Conservation (phyloP, 2,113 vertebrate genomes). For the Bujurquina vittata region DNA sequence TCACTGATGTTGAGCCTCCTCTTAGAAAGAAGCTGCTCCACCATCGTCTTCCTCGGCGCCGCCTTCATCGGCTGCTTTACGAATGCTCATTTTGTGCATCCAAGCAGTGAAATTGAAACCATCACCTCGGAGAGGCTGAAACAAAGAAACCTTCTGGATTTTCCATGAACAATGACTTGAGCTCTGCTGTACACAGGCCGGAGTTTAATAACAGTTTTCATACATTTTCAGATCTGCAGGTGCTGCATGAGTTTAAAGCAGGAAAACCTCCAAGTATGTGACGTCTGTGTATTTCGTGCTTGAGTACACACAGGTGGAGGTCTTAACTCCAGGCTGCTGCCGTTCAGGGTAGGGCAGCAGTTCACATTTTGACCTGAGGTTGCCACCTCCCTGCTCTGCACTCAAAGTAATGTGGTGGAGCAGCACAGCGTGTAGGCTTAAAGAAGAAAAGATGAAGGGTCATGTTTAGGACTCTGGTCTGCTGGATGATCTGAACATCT, state of each 20-base stretch:
- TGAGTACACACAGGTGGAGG: not conserved
- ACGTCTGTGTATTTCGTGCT: not conserved
- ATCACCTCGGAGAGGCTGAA: not conserved
- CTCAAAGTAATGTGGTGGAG: not conserved
- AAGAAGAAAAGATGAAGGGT: not conserved
- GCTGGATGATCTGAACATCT: not conserved
- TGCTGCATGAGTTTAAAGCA: not conserved
- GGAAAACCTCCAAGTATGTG: not conserved
- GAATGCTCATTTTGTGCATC: not conserved
- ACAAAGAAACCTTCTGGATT: not conserved
- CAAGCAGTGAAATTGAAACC: not conserved
- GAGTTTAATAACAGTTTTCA: not conserved
- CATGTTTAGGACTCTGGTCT: not conserved
- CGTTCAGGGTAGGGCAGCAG: not conserved
- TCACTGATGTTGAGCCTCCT: not conserved
- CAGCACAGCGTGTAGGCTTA: not conserved
- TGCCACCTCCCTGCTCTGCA: not conserved
- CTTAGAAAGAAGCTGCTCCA: not conserved
- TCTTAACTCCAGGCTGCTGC: too few species aligned
- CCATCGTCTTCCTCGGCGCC: not conserved
- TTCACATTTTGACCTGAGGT: not conserved
- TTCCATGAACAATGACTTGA: not conserved
- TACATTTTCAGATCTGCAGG: not conserved
- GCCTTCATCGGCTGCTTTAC: not conserved
- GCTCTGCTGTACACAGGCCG: not conserved